These are phyloP conservation scores for Cebidichthys violaceus DNA, from an alignment of 2,113 vertebrate species.

Conservation along the genomic window DNA sequence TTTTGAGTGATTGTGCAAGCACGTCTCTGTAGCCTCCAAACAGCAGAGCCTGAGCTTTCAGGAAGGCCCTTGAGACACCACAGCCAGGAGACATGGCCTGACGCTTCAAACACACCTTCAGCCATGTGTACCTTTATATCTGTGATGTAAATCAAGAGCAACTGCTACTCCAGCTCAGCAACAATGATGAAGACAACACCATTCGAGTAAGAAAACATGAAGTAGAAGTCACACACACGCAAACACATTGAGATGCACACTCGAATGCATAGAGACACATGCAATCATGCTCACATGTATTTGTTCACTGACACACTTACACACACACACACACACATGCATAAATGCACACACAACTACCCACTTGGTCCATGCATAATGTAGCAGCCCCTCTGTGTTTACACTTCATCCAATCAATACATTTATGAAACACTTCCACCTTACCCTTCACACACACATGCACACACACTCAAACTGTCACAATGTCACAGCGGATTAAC, in stretches of 20 bases:
- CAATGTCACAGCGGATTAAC: conserved; percentile 43
- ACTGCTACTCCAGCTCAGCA: background rate
- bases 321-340: background rate
- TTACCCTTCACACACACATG: background rate
- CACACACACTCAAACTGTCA: too few species aligned
- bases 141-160: background rate
- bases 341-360: conserved; percentile 15
- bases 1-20: conserved; percentile 73
- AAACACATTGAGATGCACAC: conserved; percentile 19
- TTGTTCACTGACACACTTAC: conserved; percentile 16
- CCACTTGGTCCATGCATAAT: conserved; percentile 62
- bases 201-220: background rate
- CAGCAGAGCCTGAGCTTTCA: conserved; percentile 89
- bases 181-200: background rate
- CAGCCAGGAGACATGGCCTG: conserved; percentile 86
- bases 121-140: conserved; percentile 21
- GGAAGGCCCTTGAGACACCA: conserved; percentile 89
- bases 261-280: background rate
- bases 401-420: conserved; percentile 63
- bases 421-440: conserved; percentile 57
- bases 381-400: conserved; percentile 54
- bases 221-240: background rate
- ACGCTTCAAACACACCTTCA: conserved; percentile 87
- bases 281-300: conserved; percentile 9
- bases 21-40: conserved; percentile 91